Evolutionary conservation across 2,113 vertebrate species (phyloP).

Genomic region (Apeltes quadracus): DNA sequence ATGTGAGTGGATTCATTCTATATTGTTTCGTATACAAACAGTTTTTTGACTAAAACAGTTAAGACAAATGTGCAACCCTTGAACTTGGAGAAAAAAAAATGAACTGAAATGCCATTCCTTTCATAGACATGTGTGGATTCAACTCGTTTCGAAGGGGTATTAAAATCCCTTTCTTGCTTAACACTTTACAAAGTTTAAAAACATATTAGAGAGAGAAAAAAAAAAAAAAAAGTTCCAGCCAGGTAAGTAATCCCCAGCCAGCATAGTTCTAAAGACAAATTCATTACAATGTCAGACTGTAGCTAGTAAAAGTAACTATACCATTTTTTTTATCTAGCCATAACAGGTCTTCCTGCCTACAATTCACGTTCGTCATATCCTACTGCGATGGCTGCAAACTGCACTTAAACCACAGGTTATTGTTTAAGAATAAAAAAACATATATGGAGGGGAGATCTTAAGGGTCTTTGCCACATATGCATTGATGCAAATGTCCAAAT

Average conservation of each 20-base stretch:
- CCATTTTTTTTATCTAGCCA: background rate
- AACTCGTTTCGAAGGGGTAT: background rate
- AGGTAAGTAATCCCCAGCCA: slow-evolving; percentile 7
- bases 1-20: background rate
- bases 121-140: background rate
- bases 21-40: background rate
- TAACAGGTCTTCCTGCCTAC: slow-evolving; percentile 3
- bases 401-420: background rate
- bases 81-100: background rate
- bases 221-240: background rate
- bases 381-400: background rate
- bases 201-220: slow-evolving; percentile 3
- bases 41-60: background rate
- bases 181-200: background rate
- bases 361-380: background rate
- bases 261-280: background rate
- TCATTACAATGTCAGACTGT: background rate
- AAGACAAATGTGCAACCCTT: background rate
- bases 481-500: slow-evolving; percentile 3
- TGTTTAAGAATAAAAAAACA: background rate
- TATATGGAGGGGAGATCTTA: background rate
- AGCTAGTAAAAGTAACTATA: slow-evolving; percentile 9
- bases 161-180: background rate
- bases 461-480: background rate
- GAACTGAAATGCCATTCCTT: background rate